Conservation (phyloP, 1,140 invertebrate species). For the Solen grandis region DNA sequence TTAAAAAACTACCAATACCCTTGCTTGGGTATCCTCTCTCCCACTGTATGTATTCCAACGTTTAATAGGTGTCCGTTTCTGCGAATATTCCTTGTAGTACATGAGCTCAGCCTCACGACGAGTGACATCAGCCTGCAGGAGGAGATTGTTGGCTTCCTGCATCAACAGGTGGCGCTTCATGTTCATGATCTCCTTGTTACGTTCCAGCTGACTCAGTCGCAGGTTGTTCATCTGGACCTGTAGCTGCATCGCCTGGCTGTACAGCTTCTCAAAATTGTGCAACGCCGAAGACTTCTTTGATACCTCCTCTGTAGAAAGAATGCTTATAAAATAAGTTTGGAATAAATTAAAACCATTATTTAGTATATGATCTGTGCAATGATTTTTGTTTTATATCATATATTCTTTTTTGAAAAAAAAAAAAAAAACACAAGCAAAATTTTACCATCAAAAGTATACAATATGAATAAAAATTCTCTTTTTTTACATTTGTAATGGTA, state of each 20-base stretch:
- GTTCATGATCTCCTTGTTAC: conserved; percentile 78
- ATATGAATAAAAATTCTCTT: too few species aligned
- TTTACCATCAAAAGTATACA: too few species aligned
- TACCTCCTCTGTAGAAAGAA: conserved; percentile 73
- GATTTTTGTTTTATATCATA: too few species aligned
- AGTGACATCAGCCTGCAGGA: conserved; percentile 77
- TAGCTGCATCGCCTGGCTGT: conserved; percentile 77
- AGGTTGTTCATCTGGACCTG: conserved; percentile 79
- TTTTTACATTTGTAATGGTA: too few species aligned
- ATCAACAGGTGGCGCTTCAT: conserved; percentile 78
- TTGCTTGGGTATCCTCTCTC: conserved; percentile 57
- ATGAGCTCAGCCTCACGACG: conserved; percentile 76
- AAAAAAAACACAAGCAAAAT: too few species aligned
- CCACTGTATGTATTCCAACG: conserved; percentile 77
- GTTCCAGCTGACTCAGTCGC: conserved; percentile 74
- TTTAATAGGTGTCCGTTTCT: conserved; percentile 62
- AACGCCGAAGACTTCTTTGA: conserved; percentile 72
- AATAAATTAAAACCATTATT: too few species aligned
- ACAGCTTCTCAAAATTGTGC: conserved; percentile 76
- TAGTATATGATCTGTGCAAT: too few species aligned
- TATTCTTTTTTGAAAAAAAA: too few species aligned
- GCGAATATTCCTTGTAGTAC: conserved; percentile 69
- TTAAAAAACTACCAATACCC: too few species aligned
- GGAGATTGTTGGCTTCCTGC: conserved; percentile 79
- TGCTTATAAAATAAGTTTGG: too few species aligned